Evolutionary conservation across 2,888 invertebrate genomes (phyloP), one percentile per base, ranked within the genome.

Genomic region (Drosophila heteroneura): DNA sequence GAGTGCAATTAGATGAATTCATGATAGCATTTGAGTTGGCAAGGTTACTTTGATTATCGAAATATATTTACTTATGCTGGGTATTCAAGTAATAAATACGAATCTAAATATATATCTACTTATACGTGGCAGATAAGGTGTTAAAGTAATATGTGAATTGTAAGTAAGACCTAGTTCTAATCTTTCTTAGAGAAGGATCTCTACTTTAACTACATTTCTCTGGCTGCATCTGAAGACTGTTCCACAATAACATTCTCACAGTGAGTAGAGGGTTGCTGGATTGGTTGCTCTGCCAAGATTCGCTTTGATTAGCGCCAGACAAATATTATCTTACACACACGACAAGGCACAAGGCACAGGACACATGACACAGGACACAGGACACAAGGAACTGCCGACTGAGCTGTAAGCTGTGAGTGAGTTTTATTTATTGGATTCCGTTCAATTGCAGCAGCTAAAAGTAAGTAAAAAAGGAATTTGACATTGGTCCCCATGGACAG

Each of bases 341-440:
- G 83, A 74, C 58, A 51, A 72, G 61, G 39, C 59, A 71, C 74
- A 82, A 54, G 56, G n/a, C 59, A 70, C 53, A 51, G 65, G 60
- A 35, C 62, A 71, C 74, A 82, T 68, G 79, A 67, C 49, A 35
- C 72, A 69, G 41, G 49, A 9, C 14, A 32, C 32, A 32, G 9
- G 32, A 9, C 10, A 3, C 12, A 33, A 35, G 14, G 44, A 64
- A n/a, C 30, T 52, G 19, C 19, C 1, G 51, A 39, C 51, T 33
- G 16, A 30, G 22, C 60, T 26, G 14, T 52, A 14, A 1, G 14
- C 44, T 47, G 22, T 47, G 47, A 49, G 57, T 39, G 69, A 84
- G 84, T 76, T 82, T 74, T 76, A 79, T 88, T 87, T 85, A 88
- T 87, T 89, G 85, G 85, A 85, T 85, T 88, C 82, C 57, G 56